These are phyloP conservation scores for Sparidentex hasta DNA, from an alignment of 2,797 vertebrate species.

Conservation along the genomic window DNA sequence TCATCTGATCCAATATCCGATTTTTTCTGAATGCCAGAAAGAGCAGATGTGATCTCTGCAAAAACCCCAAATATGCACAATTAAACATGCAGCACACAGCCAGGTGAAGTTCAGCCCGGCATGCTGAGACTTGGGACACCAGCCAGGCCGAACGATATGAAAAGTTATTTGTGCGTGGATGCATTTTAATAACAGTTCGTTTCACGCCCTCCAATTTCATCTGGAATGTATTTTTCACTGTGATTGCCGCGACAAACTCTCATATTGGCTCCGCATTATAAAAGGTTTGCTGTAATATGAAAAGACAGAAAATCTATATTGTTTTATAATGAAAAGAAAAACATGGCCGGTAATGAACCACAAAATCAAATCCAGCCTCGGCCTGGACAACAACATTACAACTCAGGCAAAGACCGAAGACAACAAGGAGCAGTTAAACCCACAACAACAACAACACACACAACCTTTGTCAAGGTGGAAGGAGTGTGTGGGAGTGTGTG, in stretches of 20 bases:
- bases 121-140: neutral
- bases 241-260: neutral
- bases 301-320: conserved; percentile 1
- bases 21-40: neutral
- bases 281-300: neutral
- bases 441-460: conserved; percentile 23
- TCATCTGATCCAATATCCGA: neutral
- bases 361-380: neutral
- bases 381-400: neutral
- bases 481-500: neutral
- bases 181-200: conserved; percentile 6
- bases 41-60: neutral
- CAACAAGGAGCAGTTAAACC: neutral
- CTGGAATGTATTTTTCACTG: neutral
- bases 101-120: conserved; percentile 4
- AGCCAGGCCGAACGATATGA: neutral
- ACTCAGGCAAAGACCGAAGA: neutral
- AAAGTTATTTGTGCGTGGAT: neutral
- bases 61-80: neutral
- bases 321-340: neutral
- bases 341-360: neutral
- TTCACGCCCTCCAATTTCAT: conserved; percentile 8
- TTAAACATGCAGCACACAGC: conserved; percentile 2
- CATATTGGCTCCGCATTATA: neutral
- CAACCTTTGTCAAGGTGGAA: neutral